These are phyloP conservation scores for Rhinopithecus roxellana DNA, from an alignment of 2,113 vertebrate species.

Conservation along the genomic window DNA sequence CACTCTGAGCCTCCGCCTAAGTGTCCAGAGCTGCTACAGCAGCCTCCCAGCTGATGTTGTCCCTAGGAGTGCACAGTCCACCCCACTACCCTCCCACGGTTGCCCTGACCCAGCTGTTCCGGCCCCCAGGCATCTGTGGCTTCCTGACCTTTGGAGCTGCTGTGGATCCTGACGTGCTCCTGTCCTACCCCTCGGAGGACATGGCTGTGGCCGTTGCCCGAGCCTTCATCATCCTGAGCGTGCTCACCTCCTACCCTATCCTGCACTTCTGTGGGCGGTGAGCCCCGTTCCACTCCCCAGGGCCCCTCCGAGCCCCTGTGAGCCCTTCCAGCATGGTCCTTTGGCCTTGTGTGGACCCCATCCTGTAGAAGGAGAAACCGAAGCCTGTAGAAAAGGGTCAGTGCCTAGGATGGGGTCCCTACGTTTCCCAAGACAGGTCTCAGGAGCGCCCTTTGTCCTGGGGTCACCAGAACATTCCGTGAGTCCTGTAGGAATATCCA, in stretches of 20 bases:
- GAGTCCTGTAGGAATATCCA: background rate
- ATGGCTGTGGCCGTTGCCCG: constrained; percentile 94
- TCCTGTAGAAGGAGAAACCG: background rate
- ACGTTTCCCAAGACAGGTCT: background rate
- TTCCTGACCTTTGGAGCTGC: constrained; percentile 93
- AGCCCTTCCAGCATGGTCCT: background rate
- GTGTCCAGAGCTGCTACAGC: background rate
- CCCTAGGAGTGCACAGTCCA: accelerated
- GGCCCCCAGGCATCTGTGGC: constrained; percentile 91
- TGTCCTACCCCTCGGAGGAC: constrained; percentile 95
- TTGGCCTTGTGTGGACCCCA: background rate
- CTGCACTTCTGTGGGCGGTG: constrained; percentile 98
- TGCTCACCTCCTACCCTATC: constrained; percentile 97
- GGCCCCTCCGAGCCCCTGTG: background rate
- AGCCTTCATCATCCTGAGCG: constrained; percentile 95
- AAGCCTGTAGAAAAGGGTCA: background rate
- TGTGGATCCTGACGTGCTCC: constrained; percentile 93
- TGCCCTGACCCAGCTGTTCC: background rate
- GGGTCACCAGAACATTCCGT: background rate
- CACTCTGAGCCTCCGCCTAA: background rate
- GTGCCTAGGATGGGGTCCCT: background rate
- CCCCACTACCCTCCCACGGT: background rate
- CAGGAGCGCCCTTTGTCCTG: background rate
- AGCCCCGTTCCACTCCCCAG: constrained; percentile 34
- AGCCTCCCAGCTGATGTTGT: no score